These are phyloP conservation scores for Cantharis lateralis DNA, from an alignment of 2,888 invertebrate species.

Conservation along the genomic window DNA sequence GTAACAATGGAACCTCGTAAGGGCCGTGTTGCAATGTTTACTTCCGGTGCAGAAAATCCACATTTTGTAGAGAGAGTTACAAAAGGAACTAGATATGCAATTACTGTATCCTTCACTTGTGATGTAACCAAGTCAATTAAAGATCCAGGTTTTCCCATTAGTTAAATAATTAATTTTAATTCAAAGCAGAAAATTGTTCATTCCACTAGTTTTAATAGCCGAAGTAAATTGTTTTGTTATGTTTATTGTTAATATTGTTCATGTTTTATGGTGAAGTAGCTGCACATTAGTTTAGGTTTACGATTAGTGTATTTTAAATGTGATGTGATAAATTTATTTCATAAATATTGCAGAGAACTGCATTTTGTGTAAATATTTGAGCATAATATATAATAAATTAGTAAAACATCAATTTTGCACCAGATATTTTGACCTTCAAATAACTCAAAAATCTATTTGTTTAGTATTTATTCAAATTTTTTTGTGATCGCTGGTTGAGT, in stretches of 20 bases:
- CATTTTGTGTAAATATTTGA: not conserved
- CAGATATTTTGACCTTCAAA: not conserved
- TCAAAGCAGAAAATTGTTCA: not conserved
- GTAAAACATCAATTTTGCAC: not conserved
- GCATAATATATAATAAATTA: not conserved
- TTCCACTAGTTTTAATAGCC: not conserved
- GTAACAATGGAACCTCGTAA: slow-evolving; percentile 76
- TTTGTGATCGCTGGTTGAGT: no score
- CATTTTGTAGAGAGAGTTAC: slow-evolving; percentile 82
- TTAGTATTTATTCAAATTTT: no score
- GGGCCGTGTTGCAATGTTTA: slow-evolving; percentile 82
- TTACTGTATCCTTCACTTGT: slow-evolving; percentile 88
- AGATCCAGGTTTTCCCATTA: slow-evolving; percentile 8
- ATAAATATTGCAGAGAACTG: not conserved
- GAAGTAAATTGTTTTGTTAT: not conserved
- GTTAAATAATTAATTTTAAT: not conserved
- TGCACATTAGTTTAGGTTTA: not conserved
- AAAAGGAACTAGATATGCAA: slow-evolving; percentile 76
- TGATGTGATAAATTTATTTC: not conserved
- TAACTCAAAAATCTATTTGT: no score
- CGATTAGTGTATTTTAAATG: not conserved
- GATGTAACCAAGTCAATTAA: slow-evolving; percentile 21
- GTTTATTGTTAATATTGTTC: not conserved
- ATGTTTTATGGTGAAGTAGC: not conserved
- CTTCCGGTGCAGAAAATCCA: slow-evolving; percentile 84